Percentiles rank a stretch among this genome's conserved stretches.
phyloP scores from a whole-genome alignment of 23 tunicate genomes.

The Trididemnum miniatum region DNA sequence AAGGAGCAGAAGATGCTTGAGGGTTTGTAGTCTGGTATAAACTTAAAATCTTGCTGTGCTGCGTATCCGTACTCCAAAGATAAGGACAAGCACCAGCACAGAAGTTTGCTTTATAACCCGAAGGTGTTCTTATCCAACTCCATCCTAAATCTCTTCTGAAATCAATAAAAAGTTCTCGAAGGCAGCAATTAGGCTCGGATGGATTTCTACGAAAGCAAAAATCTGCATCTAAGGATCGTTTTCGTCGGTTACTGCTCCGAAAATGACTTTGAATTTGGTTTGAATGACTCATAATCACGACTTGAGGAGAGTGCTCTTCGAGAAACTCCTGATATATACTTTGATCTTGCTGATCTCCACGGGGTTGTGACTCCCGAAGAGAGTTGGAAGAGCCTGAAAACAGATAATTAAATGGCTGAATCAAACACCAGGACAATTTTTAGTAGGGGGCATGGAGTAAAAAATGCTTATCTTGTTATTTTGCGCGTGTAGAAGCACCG shows the following conservation, averaged over 20 bases:
- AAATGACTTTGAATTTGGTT: not conserved
- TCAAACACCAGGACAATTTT: too few relatives aligned
- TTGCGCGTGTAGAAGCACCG: too few relatives aligned
- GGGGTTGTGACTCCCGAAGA: not conserved
- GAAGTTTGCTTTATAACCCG: conserved; percentile 85
- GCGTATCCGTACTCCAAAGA: conserved; percentile 84
- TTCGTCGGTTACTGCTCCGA: not conserved
- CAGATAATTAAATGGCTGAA: too few relatives aligned
- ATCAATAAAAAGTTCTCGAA: conserved; percentile 84
- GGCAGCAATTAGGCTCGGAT: conserved; percentile 75
- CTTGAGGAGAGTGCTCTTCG: not conserved
- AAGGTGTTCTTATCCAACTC: conserved; percentile 79
- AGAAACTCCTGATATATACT: too few relatives aligned
- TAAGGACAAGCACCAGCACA: conserved; percentile 95
- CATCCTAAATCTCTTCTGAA: conserved; percentile 81
- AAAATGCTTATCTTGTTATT: too few relatives aligned
- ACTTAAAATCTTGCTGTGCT: conserved; percentile 66
- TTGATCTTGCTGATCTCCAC: not conserved
- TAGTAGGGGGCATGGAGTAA: too few relatives aligned
- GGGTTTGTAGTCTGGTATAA: conserved; percentile 81
- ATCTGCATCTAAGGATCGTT: conserved; percentile 80
- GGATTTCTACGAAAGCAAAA: conserved; percentile 82
- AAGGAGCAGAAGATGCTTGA: conserved; percentile 83
- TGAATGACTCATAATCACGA: not conserved
- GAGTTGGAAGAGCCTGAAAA: too few relatives aligned